Percentiles rank a stretch among this genome's conserved stretches.
Evolutionary conservation across 2,888 invertebrate species (phyloP).

Genomic region (Tenthredo notha): DNA sequence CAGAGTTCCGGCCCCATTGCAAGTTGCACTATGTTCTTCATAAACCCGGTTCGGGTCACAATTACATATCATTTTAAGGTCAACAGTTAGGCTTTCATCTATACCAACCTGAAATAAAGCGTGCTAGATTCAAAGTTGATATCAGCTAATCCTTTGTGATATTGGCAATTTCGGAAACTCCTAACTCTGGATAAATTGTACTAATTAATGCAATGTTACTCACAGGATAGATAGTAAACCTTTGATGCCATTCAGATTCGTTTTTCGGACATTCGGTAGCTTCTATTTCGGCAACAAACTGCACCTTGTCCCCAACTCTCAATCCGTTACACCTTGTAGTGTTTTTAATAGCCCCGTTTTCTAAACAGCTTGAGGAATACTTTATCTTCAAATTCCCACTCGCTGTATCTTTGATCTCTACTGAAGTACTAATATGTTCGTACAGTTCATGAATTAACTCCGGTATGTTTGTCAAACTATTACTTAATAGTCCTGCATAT

Average conservation of each 20-base stretch:
- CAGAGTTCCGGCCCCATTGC: conserved; percentile 88
- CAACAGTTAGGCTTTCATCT: conserved; percentile 92
- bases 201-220: conserved; percentile 49
- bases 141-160: background rate
- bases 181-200: background rate
- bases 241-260: conserved; percentile 89
- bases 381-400: conserved; percentile 90
- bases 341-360: conserved; percentile 82
- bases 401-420: conserved; percentile 95
- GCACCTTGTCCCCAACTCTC: conserved; percentile 93
- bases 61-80: conserved; percentile 95
- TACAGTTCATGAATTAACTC: conserved; percentile 96
- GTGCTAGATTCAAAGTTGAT: background rate
- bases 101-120: conserved; percentile 84
- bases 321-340: conserved; percentile 95
- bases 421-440: conserved; percentile 93
- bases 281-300: conserved; percentile 89
- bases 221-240: conserved; percentile 93
- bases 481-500: conserved; percentile 92
- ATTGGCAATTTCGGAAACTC: background rate
- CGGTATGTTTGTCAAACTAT: conserved; percentile 98
- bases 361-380: conserved; percentile 90
- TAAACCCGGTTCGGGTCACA: conserved; percentile 87
- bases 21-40: conserved; percentile 84
- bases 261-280: conserved; percentile 93